phyloP scores from a whole-genome alignment of 2,888 invertebrate species.

The Abscondita cerata region DNA sequence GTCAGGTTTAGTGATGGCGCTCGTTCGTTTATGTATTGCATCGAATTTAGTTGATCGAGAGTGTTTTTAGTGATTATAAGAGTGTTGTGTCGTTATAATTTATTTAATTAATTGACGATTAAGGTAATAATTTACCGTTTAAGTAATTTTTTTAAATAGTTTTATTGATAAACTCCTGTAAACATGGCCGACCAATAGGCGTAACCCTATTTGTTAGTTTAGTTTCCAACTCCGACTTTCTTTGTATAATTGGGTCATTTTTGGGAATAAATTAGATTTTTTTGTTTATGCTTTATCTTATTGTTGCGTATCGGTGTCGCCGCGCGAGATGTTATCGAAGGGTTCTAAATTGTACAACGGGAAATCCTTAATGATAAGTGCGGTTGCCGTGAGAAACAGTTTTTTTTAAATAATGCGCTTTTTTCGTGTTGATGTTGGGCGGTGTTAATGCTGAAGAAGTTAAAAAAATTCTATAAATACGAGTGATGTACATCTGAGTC shows the following conservation, averaged over 20 bases:
- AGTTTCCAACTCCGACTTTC: background rate
- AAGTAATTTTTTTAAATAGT: background rate
- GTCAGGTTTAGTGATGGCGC: slow-evolving; percentile 28
- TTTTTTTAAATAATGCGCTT: background rate
- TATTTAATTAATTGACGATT: background rate
- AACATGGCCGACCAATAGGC: slow-evolving; percentile 40
- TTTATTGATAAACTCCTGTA: slow-evolving; percentile 9
- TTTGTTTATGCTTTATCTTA: background rate
- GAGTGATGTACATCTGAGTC: slow-evolving; percentile 29
- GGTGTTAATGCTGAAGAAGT: background rate
- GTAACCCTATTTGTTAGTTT: slow-evolving; percentile 31
- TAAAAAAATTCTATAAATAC: slow-evolving; percentile 34
- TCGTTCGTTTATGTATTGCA: slow-evolving; percentile 18
- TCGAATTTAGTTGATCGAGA: slow-evolving; percentile 12
- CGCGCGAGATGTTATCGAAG: too few species aligned
- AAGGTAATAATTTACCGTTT: background rate
- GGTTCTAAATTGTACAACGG: too few species aligned
- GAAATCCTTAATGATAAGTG: slow-evolving; percentile 9
- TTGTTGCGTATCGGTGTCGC: too few species aligned
- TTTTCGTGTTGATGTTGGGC: slow-evolving; percentile 10
- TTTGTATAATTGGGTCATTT: background rate
- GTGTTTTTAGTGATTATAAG: slow-evolving; percentile 22
- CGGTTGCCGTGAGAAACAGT: background rate
- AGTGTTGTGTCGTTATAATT: slow-evolving; percentile 5
- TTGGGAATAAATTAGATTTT: background rate